Percentiles rank a stretch among this genome's conserved stretches.
phyloP scores from a whole-genome alignment of 2,888 invertebrate species.

The Polietes domitor region DNA sequence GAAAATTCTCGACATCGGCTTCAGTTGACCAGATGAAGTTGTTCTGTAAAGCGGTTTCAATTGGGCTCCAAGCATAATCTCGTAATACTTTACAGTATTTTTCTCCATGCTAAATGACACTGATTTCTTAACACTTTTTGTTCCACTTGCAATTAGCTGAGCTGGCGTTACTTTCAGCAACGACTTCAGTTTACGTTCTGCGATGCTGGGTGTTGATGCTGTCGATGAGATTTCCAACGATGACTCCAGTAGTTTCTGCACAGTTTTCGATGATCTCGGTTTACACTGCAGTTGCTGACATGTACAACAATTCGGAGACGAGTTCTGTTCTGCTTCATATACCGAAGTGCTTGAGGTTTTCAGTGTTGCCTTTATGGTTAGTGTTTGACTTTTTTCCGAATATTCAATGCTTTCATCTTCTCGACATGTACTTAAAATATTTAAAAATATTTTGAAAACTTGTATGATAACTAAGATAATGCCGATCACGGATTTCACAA shows the following conservation, averaged over 20 bases:
- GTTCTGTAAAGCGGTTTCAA: too few relatives aligned
- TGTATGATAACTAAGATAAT: conserved; percentile 24
- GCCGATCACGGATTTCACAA: not conserved
- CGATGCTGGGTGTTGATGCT: not conserved
- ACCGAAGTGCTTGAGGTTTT: not conserved
- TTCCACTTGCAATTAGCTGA: not conserved
- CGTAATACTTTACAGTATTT: not conserved
- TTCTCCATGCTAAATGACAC: not conserved
- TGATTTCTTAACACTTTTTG: not conserved
- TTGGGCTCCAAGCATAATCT: too few relatives aligned
- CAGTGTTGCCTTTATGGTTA: not conserved
- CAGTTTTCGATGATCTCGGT: not conserved
- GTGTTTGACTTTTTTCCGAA: not conserved
- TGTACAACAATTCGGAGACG: not conserved
- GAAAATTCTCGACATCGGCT: too few relatives aligned
- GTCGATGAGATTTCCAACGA: not conserved
- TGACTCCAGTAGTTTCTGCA: not conserved
- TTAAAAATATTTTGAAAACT: conserved; percentile 18
- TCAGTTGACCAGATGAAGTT: too few relatives aligned
- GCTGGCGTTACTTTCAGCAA: not conserved
- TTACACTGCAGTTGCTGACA: not conserved
- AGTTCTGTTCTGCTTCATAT: not conserved
- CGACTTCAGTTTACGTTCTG: not conserved
- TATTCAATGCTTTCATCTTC: not conserved
- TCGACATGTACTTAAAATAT: not conserved